Percentiles rank a stretch among this genome's conserved stretches.
These are phyloP conservation scores for Heterochromis multidens DNA, from an alignment of 2,113 vertebrate genomes.

Conservation along the genomic window DNA sequence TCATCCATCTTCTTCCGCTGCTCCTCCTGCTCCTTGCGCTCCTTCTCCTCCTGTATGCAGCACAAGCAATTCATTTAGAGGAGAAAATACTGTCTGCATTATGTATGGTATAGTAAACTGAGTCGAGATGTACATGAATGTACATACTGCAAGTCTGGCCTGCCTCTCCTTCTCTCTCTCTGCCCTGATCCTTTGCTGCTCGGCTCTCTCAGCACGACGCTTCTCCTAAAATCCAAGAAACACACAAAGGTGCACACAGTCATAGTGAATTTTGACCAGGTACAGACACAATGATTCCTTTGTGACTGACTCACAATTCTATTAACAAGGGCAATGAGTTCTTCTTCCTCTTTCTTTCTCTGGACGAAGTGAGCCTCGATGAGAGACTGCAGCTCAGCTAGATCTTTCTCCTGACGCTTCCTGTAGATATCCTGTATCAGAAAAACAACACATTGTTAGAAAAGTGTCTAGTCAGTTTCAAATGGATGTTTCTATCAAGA, in stretches of 20 bases:
- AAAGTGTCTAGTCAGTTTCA: neutral
- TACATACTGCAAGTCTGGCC: constrained; percentile 69
- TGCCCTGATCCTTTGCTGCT: constrained; percentile 76
- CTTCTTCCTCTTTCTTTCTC: constrained; percentile 90
- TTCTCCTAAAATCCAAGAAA: constrained; percentile 67
- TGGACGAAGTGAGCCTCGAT: constrained; percentile 91
- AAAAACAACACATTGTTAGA: neutral
- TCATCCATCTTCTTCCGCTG: constrained; percentile 77
- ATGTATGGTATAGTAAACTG: neutral
- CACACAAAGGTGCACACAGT: neutral
- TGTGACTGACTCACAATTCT: constrained; percentile 78
- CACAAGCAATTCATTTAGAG: neutral
- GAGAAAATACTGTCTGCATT: neutral
- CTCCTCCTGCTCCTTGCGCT: constrained; percentile 78
- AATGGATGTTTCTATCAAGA: neutral
- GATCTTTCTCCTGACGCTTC: constrained; percentile 90
- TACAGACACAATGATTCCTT: neutral
- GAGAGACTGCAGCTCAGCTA: constrained; percentile 87
- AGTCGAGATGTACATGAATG: neutral
- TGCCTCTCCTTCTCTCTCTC: constrained; percentile 80
- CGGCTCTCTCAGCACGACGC: constrained; percentile 76
- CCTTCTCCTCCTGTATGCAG: constrained; percentile 75
- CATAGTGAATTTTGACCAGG: neutral
- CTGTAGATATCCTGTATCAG: constrained; percentile 84
- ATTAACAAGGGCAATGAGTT: constrained; percentile 84